Conservation (phyloP, 2,888 invertebrate genomes). For the Rotaria macrura region DNA sequence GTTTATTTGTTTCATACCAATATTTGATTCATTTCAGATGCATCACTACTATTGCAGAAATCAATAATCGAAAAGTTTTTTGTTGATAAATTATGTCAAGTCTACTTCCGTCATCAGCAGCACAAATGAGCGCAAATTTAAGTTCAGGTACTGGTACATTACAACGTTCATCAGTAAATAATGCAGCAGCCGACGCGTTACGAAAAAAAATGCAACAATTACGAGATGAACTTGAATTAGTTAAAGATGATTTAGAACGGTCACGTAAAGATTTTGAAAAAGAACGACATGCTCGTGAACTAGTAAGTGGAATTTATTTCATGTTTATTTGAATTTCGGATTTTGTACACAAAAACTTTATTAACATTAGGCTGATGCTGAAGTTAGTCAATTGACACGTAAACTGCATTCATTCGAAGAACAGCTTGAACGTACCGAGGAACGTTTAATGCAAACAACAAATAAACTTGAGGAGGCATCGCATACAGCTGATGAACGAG, state of each 20-base stretch:
- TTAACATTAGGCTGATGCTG: conserved; percentile 93
- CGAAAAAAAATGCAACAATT: conserved; percentile 93
- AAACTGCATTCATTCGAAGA: conserved; percentile 98
- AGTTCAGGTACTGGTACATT: background rate
- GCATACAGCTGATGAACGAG: conserved; percentile 98
- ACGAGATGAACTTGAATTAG: conserved; percentile 95
- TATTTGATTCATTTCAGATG: no score
- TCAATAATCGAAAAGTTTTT: background rate
- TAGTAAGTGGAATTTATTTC: conserved; percentile 62
- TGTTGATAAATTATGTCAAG: background rate
- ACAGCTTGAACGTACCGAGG: conserved; percentile 96
- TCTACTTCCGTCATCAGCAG: background rate
- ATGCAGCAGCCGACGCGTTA: background rate
- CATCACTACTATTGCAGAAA: background rate
- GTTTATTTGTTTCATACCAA: background rate
- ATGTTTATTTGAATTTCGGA: no score
- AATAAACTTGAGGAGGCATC: conserved; percentile 97
- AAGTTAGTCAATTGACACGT: conserved; percentile 94
- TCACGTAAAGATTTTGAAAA: conserved; percentile 84
- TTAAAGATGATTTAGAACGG: conserved; percentile 92
- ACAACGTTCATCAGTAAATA: background rate
- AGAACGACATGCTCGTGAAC: conserved; percentile 89
- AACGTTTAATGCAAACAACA: conserved; percentile 91
- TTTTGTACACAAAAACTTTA: conserved; percentile 9
- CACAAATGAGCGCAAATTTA: background rate